Evolutionary conservation across 2,797 vertebrate genomes (phyloP), one percentile per base, ranked within the genome.

Genomic region (Tenualosa thibaudeaui): DNA sequence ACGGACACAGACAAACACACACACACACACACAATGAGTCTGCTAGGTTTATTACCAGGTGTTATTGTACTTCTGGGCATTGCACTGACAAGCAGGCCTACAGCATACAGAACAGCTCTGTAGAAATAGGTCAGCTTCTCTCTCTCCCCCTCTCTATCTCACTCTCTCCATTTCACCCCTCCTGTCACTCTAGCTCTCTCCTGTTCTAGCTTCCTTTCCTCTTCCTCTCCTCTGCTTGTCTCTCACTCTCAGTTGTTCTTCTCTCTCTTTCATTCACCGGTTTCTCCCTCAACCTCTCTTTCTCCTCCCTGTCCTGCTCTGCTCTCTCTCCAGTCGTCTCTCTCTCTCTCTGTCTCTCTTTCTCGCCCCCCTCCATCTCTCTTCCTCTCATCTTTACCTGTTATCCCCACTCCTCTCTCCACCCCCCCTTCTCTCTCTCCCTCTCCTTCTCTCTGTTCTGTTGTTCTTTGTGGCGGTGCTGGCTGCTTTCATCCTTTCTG

Each of bases 11-110:
- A 22, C 56, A 58, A 19, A 58, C 56, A 58, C 56, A 58, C 56
- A 58, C 19, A 58, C 19, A 58, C 19, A 58, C 56, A 58, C 51
- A 49, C 51, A 26, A 37, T 58, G 51, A 82, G 49, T 68, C 19
- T 40, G 13, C 58, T 82, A 0, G 26, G 56, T 46, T 60, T 46
- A 54, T 46, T 46, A 24, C 54, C 37, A 53, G 58, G 40, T 88
- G 88, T 81, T 81, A 86, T 88, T 89, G 71, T 83, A 87, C 90
- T 90, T 88, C 86, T 81, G 83, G 88, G 84, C 82, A 82, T 3
- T 46, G 85, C 68, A 62, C 31, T 37, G 82, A 83, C 56, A 87
- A 88, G 82, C 84, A 85, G 58, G 31, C 0, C 9, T 82, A 22
- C 86, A 56, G 54, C 65, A 85, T 87, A 40, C 53, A 53, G 84